Conservation (phyloP, 2,113 vertebrate species). For the Gracilinanus agilis region DNA sequence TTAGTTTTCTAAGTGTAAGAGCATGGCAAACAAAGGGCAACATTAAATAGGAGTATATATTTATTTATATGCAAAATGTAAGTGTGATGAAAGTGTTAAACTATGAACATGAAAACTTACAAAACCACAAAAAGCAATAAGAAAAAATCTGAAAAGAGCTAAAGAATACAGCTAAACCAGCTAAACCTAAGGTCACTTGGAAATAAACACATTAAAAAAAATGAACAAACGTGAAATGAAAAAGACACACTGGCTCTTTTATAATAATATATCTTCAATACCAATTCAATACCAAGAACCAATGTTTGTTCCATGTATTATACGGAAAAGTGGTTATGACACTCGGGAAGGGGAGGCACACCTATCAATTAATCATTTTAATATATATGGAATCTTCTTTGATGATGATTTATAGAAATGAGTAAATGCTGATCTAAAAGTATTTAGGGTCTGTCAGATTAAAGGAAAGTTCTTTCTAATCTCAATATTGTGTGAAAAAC, state of each 20-base stretch:
- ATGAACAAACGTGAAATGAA: not conserved
- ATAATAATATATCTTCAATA: not conserved
- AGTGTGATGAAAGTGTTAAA: not conserved
- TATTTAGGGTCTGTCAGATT: conserved; percentile 1
- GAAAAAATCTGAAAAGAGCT: not conserved
- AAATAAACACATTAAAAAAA: not conserved
- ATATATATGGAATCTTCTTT: conserved; percentile 28
- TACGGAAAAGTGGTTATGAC: not conserved
- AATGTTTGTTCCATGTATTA: not conserved
- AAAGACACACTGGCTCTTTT: not conserved
- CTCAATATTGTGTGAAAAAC: conserved; percentile 76
- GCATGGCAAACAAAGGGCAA: not conserved
- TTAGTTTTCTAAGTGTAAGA: not conserved
- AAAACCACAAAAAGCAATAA: not conserved
- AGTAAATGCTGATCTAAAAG: conserved; percentile 32
- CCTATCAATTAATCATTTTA: conserved; percentile 29
- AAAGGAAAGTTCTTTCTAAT: conserved; percentile 37
- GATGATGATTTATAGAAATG: conserved; percentile 11
- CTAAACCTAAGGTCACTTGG: not conserved
- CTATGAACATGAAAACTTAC: not conserved
- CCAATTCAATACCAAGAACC: no score
- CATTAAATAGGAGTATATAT: not conserved
- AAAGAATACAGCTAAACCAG: not conserved
- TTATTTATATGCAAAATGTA: not conserved
- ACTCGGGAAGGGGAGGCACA: not conserved